Evolutionary conservation across 1,140 invertebrate genomes (phyloP), one percentile per base, ranked within the genome.

Genomic region (Cheumatopsyche charites): DNA sequence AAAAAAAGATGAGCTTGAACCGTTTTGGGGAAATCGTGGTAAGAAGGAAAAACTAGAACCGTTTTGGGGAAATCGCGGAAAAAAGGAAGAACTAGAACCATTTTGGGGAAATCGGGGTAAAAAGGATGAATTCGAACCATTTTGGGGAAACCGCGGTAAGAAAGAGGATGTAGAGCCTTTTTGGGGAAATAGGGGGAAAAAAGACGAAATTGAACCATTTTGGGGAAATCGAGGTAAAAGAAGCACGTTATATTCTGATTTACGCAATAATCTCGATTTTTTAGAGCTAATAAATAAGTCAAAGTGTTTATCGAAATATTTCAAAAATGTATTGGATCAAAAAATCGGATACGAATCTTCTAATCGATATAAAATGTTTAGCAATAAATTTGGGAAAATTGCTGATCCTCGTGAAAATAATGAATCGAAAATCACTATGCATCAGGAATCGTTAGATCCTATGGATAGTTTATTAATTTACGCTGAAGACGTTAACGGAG

Each of bases 211-310:
- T 42, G 71, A 74, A 67, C 77, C 77, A 0, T 82, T 81, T 77
- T 83, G 81, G 81, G 58, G 70, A 12, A 79, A 78, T 26, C 73
- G 79, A 74, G 79, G 78, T 70, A 79, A 69, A 70, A 67, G 45
- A 49, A 23, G n/a, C 29, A 5, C 21, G 7, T 25, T 1, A 0
- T 17, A 63, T 42, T 42, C 26, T 41, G 5, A 63, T 63, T 42
- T 63, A 41, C 29, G 3, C 29, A 42, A 41, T 0, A 23, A 63
- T 17, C 62, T 13, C 23, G 13, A 62, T 29, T 62, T 19, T 63
- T 42, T 43, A 63, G 41, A 43, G 21, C 23, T 58, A 23, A 26
- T 26, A 25, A 23, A 58, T 23, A 58, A 6, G 4, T 58, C 55
- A 23, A 58, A 58, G n/a, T 58, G 55, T 58, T 23, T 58, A 21